These are phyloP conservation scores for Manis crassicaudata DNA, from an alignment of 2,797 vertebrate species.

Conservation along the genomic window DNA sequence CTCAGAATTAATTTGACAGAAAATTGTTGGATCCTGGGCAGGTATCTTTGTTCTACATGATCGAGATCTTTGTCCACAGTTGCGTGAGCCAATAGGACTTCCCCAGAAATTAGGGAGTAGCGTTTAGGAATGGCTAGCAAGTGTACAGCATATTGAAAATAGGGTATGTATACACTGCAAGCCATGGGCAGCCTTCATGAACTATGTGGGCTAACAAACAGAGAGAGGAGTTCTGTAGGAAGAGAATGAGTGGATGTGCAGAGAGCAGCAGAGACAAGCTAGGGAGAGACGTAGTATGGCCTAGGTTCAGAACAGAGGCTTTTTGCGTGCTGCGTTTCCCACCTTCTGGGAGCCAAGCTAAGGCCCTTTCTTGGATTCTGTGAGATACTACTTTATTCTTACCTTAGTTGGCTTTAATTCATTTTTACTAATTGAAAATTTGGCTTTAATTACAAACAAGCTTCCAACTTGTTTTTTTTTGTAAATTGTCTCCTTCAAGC, in stretches of 20 bases:
- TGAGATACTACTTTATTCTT: background rate
- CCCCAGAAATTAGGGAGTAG: background rate
- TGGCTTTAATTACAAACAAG: background rate
- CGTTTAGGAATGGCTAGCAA: background rate
- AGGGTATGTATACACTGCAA: background rate
- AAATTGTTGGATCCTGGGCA: background rate
- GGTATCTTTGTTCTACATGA: background rate
- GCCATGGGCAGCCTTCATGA: background rate
- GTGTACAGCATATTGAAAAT: background rate
- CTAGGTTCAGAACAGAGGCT: background rate
- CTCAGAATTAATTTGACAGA: background rate
- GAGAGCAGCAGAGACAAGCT: background rate
- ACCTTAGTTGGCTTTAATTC: background rate
- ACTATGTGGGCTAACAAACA: background rate
- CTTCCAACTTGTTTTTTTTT: background rate
- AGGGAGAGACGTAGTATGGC: background rate
- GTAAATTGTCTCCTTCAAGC: background rate
- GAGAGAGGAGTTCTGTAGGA: background rate
- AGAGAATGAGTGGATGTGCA: background rate
- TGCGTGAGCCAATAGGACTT: background rate
- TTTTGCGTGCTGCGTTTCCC: background rate
- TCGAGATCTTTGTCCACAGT: background rate
- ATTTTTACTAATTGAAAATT: background rate
- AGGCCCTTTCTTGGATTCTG: background rate
- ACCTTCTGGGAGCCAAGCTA: background rate